phyloP scores from a whole-genome alignment of 2,797 vertebrate species.

The Echiichthys vipera region DNA sequence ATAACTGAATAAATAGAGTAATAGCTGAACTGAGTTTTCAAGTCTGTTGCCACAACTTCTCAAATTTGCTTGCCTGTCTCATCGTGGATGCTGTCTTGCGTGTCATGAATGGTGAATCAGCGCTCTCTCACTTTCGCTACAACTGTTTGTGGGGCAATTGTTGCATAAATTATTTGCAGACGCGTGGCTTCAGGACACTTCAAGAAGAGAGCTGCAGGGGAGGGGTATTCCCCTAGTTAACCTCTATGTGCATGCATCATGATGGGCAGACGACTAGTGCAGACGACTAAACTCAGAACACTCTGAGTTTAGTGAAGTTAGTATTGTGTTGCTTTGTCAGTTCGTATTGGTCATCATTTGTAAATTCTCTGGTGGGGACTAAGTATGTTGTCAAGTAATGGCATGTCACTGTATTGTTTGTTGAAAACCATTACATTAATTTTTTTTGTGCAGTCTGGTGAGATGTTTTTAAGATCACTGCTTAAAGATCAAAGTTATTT shows the following conservation, averaged over 20 bases:
- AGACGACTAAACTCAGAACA: neutral
- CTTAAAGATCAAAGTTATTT: neutral
- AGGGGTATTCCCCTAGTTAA: slow-evolving; percentile 44
- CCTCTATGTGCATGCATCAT: neutral
- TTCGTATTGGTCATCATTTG: neutral
- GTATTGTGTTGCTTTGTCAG: neutral
- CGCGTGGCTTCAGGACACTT: slow-evolving; percentile 5
- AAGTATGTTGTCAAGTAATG: neutral
- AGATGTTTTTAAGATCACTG: neutral
- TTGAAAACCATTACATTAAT: neutral
- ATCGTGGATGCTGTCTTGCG: slow-evolving; percentile 15
- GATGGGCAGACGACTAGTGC: neutral
- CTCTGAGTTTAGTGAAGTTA: neutral
- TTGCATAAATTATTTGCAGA: slow-evolving; percentile 50
- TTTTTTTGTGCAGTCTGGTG: neutral
- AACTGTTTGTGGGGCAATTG: slow-evolving; percentile 47
- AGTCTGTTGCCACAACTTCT: slow-evolving; percentile 10
- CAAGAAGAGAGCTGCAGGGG: slow-evolving; percentile 17
- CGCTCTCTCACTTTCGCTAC: slow-evolving; percentile 42
- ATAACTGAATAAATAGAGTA: neutral
- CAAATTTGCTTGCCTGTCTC: slow-evolving; percentile 7
- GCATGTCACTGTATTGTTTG: neutral
- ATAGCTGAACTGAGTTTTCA: neutral
- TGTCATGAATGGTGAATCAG: slow-evolving; percentile 44
- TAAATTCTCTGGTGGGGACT: neutral